Evolutionary conservation across 2,113 vertebrate species (phyloP).

Genomic region (Isichthys henryi): DNA sequence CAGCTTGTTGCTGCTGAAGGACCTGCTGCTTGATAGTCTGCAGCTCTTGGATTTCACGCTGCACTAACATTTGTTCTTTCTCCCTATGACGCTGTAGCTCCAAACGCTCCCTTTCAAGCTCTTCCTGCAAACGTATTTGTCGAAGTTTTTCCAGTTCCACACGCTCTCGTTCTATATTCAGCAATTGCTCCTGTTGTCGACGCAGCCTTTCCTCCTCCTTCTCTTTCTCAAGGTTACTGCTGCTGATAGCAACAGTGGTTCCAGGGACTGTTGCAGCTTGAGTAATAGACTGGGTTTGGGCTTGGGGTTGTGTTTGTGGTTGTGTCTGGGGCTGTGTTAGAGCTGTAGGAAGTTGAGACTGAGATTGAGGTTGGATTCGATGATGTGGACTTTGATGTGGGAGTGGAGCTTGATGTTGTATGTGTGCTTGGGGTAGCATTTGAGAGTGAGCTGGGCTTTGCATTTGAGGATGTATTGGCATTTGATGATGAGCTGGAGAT

Average conservation of each 20-base stretch:
- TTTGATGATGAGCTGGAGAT: constrained; percentile 32
- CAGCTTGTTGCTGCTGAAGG: constrained; percentile 90
- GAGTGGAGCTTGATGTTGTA: constrained; percentile 41
- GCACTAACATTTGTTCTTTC: constrained; percentile 91
- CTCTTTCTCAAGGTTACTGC: constrained; percentile 63
- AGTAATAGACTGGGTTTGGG: constrained; percentile 21
- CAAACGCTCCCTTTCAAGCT: constrained; percentile 85
- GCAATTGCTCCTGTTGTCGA: constrained; percentile 88
- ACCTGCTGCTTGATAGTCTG: constrained; percentile 97
- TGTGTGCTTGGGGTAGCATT: constrained; percentile 19
- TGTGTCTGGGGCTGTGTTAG: constrained; percentile 54
- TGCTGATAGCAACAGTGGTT: constrained; percentile 40
- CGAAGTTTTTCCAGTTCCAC: constrained; percentile 92
- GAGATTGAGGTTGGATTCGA: constrained; percentile 21
- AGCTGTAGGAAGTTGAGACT: constrained; percentile 37
- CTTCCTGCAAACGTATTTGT: constrained; percentile 86
- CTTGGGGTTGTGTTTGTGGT: constrained; percentile 40
- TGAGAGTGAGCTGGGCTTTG: constrained; percentile 19
- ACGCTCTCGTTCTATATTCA: constrained; percentile 85
- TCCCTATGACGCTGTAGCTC: constrained; percentile 91
- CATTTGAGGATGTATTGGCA: constrained; percentile 35
- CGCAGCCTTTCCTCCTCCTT: constrained; percentile 82
- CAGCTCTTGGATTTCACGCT: constrained; percentile 90
- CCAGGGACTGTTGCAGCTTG: constrained; percentile 29
- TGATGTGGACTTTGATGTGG: constrained; percentile 53